Conservation (phyloP, 2,113 vertebrate genomes). For the Tauraco erythrolophus region DNA sequence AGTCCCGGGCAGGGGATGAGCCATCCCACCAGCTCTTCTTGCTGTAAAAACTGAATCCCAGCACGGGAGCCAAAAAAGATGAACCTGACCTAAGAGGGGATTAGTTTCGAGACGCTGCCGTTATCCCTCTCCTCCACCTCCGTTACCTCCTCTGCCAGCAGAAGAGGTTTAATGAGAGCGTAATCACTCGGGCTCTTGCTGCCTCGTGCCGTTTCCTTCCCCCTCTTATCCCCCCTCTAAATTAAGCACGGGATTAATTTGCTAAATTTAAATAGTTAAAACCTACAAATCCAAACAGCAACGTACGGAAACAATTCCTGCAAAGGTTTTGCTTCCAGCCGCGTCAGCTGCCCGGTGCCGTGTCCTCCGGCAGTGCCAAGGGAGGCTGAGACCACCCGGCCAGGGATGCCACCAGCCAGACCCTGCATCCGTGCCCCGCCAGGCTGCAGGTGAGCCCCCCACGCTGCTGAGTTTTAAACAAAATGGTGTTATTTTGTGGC, state of each 20-base stretch:
- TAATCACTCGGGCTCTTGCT: neutral
- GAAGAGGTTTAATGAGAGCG: neutral
- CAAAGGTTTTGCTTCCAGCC: neutral
- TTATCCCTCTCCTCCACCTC: neutral
- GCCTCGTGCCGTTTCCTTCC: neutral
- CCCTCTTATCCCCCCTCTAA: neutral
- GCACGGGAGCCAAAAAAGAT: neutral
- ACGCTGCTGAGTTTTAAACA: fast-evolving
- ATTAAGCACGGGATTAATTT: constrained; percentile 13
- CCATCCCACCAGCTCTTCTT: neutral
- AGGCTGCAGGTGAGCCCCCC: neutral
- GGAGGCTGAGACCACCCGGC: neutral
- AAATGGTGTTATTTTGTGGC: fast-evolving
- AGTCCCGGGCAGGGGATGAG: neutral
- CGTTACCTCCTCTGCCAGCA: neutral
- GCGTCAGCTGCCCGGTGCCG: fast-evolving
- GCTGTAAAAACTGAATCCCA: neutral
- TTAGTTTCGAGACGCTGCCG: neutral
- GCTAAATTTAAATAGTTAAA: constrained; percentile 23
- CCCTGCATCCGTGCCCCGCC: fast-evolving
- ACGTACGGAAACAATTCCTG: neutral
- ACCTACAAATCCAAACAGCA: neutral
- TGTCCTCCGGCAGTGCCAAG: neutral
- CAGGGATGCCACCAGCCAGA: neutral
- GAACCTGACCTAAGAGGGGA: neutral